phyloP scores from a whole-genome alignment of 2,113 vertebrate genomes.

The Dicaeum eximium region DNA sequence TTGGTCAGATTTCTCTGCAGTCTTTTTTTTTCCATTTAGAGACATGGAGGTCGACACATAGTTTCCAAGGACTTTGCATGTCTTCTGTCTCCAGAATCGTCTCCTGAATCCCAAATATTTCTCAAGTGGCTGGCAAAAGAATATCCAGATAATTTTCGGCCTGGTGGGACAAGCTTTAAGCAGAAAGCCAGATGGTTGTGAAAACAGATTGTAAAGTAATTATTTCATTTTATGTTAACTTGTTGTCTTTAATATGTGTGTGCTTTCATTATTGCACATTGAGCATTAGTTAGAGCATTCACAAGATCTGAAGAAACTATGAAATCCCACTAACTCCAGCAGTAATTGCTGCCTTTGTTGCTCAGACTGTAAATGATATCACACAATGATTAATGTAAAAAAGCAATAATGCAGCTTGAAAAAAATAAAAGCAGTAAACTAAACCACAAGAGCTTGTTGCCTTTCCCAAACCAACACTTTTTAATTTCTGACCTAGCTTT shows the following conservation, averaged over 20 bases:
- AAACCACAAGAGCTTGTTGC: neutral
- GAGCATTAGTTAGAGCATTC: neutral
- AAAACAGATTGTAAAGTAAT: neutral
- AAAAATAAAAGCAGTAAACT: conserved; percentile 12
- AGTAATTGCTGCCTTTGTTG: conserved; percentile 21
- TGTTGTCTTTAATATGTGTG: neutral
- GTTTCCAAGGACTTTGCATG: conserved; percentile 74
- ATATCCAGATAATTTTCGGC: conserved; percentile 31
- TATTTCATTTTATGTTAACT: conserved; percentile 1
- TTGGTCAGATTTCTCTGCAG: conserved; percentile 72
- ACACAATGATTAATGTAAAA: neutral
- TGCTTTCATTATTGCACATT: neutral
- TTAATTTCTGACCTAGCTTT: conserved; percentile 51
- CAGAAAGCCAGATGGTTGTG: conserved; percentile 16
- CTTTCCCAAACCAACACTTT: conserved; percentile 21
- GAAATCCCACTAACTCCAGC: conserved; percentile 1
- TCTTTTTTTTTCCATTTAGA: conserved; percentile 72
- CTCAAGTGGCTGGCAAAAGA: conserved; percentile 40
- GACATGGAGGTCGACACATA: conserved; percentile 67
- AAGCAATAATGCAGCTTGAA: neutral
- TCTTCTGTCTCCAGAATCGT: conserved; percentile 66
- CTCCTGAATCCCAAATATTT: conserved; percentile 77
- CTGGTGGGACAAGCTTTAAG: neutral
- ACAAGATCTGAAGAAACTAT: neutral
- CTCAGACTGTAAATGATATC: neutral